Evolutionary conservation across 2,888 invertebrate species (phyloP).

Genomic region (Drosophila leonis): DNA sequence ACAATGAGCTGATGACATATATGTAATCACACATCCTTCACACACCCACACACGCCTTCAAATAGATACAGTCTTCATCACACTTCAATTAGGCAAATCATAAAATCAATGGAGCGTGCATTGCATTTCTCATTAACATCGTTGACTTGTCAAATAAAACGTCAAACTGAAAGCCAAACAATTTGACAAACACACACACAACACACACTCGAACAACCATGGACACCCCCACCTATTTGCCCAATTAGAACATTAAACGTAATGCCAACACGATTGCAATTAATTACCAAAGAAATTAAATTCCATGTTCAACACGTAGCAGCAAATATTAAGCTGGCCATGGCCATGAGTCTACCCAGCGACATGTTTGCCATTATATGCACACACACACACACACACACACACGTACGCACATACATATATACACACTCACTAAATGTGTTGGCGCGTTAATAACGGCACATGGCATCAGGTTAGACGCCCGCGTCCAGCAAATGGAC

Average conservation of each 20-base stretch:
- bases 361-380: constrained; percentile 47
- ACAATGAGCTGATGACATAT: constrained; percentile 35
- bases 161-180: constrained; percentile 43
- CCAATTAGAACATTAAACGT: constrained; percentile 77
- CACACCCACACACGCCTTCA: background rate
- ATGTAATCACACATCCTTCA: background rate
- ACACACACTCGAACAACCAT: background rate
- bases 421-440: constrained; percentile 6
- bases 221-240: constrained; percentile 38
- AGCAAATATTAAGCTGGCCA: constrained; percentile 64
- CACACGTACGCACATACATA: background rate
- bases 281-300: constrained; percentile 81
- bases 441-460: constrained; percentile 63
- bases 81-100: constrained; percentile 60
- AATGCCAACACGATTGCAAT: constrained; percentile 82
- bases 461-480: constrained; percentile 54
- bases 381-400: constrained; percentile 11
- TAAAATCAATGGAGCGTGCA: constrained; percentile 57
- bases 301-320: constrained; percentile 79
- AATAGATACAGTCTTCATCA: constrained; percentile 6
- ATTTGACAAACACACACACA: constrained; percentile 31
- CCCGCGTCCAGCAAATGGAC: constrained; percentile 22
- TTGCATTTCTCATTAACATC: constrained; percentile 54
- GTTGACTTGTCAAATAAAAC: constrained; percentile 63
- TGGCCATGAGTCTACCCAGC: constrained; percentile 29